Evolutionary conservation across 2,888 invertebrate genomes (phyloP).

Genomic region (Tricholauxania praeusta): DNA sequence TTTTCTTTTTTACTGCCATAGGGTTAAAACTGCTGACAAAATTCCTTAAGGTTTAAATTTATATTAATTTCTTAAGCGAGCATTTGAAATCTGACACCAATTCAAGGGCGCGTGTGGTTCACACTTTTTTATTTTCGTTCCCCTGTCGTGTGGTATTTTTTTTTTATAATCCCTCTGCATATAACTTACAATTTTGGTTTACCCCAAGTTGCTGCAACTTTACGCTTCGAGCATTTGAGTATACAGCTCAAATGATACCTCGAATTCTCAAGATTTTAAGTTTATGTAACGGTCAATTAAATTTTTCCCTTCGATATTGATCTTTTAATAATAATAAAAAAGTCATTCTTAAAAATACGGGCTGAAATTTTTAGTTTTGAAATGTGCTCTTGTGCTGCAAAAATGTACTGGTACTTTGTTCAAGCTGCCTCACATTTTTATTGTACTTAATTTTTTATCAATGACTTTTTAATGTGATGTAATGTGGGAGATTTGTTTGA

Average conservation of each 20-base stretch:
- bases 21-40: conserved; percentile 47
- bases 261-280: conserved; percentile 24
- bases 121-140: conserved; percentile 16
- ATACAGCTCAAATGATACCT: neutral
- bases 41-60: conserved; percentile 31
- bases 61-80: conserved; percentile 25
- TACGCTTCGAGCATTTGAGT: too few relatives aligned
- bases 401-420: conserved; percentile 6
- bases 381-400: neutral
- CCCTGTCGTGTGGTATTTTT: neutral
- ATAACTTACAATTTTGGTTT: conserved; percentile 8
- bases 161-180: conserved; percentile 19
- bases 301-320: conserved; percentile 2
- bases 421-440: neutral
- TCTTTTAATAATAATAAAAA: conserved; percentile 8
- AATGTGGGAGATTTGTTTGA: conserved; percentile 30
- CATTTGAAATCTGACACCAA: conserved; percentile 19
- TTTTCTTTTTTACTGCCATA: conserved; percentile 35
- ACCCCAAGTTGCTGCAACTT: too few relatives aligned
- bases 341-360: conserved; percentile 24
- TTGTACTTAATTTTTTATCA: conserved; percentile 16
- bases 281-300: conserved; percentile 15
- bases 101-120: conserved; percentile 33
- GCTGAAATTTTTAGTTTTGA: conserved; percentile 18
- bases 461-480: conserved; percentile 4